A percentile compares a stretch with the other conserved stretches of the same genome.
These are phyloP conservation scores for Ctenoplectra terminalis DNA, from an alignment of 1,140 invertebrate genomes.

Conservation along the genomic window DNA sequence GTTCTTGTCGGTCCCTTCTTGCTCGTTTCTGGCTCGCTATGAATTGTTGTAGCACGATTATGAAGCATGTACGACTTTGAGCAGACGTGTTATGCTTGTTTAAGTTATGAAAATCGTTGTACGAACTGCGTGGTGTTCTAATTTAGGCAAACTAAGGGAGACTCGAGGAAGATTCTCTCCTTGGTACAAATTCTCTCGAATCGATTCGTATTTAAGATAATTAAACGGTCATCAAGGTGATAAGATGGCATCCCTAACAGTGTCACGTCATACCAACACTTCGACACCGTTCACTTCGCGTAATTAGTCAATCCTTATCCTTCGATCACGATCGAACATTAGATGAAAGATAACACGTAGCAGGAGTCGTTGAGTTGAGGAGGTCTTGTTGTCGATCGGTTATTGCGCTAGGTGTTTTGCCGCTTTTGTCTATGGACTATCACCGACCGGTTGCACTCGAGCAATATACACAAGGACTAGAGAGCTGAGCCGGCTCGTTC, in stretches of 20 bases:
- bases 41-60: too few species aligned
- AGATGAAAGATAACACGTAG: background rate
- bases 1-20: background rate
- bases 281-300: background rate
- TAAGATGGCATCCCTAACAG: background rate
- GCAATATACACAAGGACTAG: conserved; percentile 21
- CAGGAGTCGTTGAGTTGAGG: background rate
- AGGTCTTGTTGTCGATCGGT: conserved; percentile 2
- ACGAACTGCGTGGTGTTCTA: too few species aligned
- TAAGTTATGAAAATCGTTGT: too few species aligned
- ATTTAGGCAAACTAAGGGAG: too few species aligned
- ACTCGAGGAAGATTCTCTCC: too few species aligned
- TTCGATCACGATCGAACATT: background rate
- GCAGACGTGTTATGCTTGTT: too few species aligned
- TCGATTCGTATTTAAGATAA: too few species aligned
- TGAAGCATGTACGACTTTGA: too few species aligned
- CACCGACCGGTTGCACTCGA: background rate
- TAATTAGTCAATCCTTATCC: conserved; percentile 10
- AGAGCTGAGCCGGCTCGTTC: background rate
- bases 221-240: background rate
- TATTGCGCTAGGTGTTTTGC: conserved; percentile 3
- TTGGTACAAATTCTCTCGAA: too few species aligned
- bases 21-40: background rate
- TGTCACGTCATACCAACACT: background rate
- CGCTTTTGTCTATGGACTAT: conserved; percentile 26